These are phyloP conservation scores for Chaetophractus vellerosus DNA, from an alignment of 2,797 vertebrate genomes.

Conservation along the genomic window DNA sequence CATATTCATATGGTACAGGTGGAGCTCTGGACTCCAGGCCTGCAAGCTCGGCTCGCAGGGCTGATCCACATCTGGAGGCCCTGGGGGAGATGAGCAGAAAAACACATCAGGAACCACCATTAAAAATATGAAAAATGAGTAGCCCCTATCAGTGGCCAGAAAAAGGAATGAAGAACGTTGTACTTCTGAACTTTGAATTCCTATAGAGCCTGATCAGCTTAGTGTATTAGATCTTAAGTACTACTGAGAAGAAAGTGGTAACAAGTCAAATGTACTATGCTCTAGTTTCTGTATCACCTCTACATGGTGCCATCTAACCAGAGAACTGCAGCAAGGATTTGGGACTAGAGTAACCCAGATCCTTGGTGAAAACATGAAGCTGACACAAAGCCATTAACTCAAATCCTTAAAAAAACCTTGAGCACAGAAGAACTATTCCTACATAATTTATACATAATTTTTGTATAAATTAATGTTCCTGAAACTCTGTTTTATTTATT, in stretches of 20 bases:
- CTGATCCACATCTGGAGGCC: constrained; percentile 97
- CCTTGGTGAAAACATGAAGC: neutral
- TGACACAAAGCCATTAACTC: neutral
- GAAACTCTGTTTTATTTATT: neutral
- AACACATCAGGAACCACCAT: neutral
- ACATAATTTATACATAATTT: neutral
- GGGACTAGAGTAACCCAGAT: neutral
- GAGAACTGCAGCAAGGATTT: neutral
- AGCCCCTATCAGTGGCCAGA: neutral
- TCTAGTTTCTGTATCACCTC: neutral
- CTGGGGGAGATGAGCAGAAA: constrained; percentile 87
- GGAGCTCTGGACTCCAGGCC: constrained; percentile 98
- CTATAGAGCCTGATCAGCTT: neutral
- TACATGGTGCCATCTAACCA: neutral
- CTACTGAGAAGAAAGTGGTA: neutral
- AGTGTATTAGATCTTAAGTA: neutral
- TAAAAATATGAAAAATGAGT: neutral
- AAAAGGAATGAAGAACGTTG: neutral
- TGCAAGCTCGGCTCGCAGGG: constrained; percentile 97
- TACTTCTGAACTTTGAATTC: neutral
- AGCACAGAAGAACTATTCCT: neutral
- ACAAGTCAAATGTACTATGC: neutral
- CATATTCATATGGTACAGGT: constrained; percentile 96
- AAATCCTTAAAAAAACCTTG: neutral
- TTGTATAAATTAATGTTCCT: neutral